A percentile compares a stretch with the other conserved stretches of the same genome.
Evolutionary conservation across 2,113 vertebrate genomes (phyloP).

Genomic region (Tachuris rubrigastra): DNA sequence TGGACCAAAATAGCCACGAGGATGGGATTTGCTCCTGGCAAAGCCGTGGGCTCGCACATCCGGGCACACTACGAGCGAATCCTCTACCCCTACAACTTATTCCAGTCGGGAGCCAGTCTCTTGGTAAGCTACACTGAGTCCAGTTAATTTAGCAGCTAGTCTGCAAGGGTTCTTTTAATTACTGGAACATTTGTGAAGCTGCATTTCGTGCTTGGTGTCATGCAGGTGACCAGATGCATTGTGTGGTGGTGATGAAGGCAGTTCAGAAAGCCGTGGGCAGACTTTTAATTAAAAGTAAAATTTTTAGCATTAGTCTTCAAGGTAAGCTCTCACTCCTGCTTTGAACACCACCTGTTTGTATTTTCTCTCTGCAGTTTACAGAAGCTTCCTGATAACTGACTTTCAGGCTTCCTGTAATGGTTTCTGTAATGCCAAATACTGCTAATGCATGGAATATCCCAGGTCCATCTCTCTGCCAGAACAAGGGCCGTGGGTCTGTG

Average conservation of each 20-base stretch:
- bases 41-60: constrained; percentile 94
- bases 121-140: constrained; percentile 78
- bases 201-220: rapidly evolving
- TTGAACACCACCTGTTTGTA: neutral
- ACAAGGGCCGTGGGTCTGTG: neutral
- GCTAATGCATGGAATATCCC: rapidly evolving
- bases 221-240: neutral
- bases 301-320: neutral
- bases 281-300: neutral
- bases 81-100: constrained; percentile 95
- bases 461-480: neutral
- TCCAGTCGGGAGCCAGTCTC: constrained; percentile 89
- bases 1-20: constrained; percentile 95
- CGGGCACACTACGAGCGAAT: constrained; percentile 93
- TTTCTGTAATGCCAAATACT: neutral
- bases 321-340: neutral
- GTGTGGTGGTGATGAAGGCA: neutral
- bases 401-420: neutral
- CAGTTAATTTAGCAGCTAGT: neutral
- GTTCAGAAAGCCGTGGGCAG: neutral
- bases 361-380: neutral
- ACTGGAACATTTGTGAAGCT: neutral
- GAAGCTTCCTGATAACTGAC: neutral
- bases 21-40: constrained; percentile 95
- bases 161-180: neutral